Evolutionary conservation across 35 echinoderm and acorn worm species (phyloP), one percentile per base, ranked within the genome.

Genomic region (Apostichopus japonicus): DNA sequence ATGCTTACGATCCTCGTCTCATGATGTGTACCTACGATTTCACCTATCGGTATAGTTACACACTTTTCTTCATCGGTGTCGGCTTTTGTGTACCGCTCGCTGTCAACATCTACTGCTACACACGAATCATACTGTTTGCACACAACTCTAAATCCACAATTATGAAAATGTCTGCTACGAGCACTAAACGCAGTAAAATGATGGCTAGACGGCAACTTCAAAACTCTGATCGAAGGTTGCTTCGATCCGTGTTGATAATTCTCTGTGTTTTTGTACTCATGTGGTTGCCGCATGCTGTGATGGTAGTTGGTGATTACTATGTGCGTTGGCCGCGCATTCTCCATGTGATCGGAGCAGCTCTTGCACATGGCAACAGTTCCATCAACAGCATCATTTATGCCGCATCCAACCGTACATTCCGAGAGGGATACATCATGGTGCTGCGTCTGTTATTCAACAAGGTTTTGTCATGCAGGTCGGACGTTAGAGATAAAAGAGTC

Each of bases 1-100:
- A 95, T 73, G 80, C 76, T 25, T 97, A 79, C 88, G 96, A 97
- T 58, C 93, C 91, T 0, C 90, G 92, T 62, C 65, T 94, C 53
- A 94, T 97, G 96, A 72, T 97, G 54, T 95, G 96, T 58, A 97
- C 96, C 6, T 97, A 95, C 92, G 92, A 97, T 75, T 93, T 93
- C 51, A 93, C 92, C 6, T 86, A 77, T 16, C 27, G 91, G 6
- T 94, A 95, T 75, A 93, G 86, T 79, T 95, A 97, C 78, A 97
- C 96, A 4, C 80, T 97, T 55, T 97, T 97, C 81, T 92, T 97
- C 78, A 90, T 93, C 6, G 33, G 62, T 0, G 54, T 86, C 14
- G 93, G 93, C 5, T 77, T 97, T 52, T 91, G 86, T 15, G 78
- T 91, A 23, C 96, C 96, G 0, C 25, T 95, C 15, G 15, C 9